These are phyloP conservation scores for Ginglymostoma cirratum DNA, from an alignment of 2,113 vertebrate species.

Conservation along the genomic window DNA sequence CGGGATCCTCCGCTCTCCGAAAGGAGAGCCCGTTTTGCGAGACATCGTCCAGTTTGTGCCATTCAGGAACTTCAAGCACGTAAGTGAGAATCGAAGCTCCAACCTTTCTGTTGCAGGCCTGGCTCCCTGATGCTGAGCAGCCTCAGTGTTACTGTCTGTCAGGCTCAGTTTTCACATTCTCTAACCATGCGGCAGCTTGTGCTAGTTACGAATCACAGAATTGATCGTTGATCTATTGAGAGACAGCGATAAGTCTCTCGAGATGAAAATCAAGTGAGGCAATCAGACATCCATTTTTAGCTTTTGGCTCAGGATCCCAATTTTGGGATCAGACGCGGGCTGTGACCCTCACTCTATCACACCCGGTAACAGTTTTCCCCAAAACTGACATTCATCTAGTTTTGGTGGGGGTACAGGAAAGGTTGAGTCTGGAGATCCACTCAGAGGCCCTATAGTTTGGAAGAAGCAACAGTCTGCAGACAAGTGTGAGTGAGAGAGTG, in stretches of 20 bases:
- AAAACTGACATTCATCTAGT: no score
- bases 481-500: no score
- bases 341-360: no score
- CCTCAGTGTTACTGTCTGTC: background rate
- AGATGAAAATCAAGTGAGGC: background rate
- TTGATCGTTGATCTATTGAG: background rate
- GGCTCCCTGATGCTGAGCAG: background rate
- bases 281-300: no score
- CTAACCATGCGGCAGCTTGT: background rate
- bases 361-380: no score
- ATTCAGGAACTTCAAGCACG: slow-evolving; percentile 95
- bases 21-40: slow-evolving; percentile 84
- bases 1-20: slow-evolving; percentile 83
- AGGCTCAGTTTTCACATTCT: background rate
- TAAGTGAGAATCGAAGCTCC: slow-evolving; percentile 53
- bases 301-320: no score
- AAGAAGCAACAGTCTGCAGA: no score
- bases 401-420: no score
- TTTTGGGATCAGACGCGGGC: no score
- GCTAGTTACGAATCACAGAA: background rate
- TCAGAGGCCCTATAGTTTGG: no score
- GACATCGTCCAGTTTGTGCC: slow-evolving; percentile 98
- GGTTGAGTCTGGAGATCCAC: no score
- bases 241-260: background rate
- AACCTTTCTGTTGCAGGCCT: background rate